Evolutionary conservation across 30 jellyfish, hydroid and myxozoan genomes (phyloP).

Genomic region (Catostylus mosaicus): DNA sequence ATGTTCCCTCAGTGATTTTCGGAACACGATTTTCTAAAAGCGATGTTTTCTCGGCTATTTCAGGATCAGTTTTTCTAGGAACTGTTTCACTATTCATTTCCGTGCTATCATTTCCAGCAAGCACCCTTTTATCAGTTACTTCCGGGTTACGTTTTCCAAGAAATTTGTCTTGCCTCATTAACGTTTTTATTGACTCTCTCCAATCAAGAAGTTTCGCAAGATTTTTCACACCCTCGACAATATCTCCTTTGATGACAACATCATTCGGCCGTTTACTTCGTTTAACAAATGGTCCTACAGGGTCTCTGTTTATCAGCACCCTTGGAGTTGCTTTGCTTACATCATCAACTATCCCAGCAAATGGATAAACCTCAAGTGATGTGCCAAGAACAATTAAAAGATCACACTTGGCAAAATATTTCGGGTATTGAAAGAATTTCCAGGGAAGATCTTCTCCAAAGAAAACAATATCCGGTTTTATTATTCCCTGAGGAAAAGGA

Average conservation of each 20-base stretch:
- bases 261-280: conserved; percentile 50
- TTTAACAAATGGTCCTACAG: conserved; percentile 67
- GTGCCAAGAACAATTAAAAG: conserved; percentile 84
- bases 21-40: too few relatives aligned
- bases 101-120: too few relatives aligned
- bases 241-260: conserved; percentile 65
- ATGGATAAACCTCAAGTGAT: conserved; percentile 84
- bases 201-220: conserved; percentile 46
- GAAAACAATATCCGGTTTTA: conserved; percentile 85
- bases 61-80: too few relatives aligned
- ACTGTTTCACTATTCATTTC: too few relatives aligned
- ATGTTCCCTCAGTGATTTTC: too few relatives aligned
- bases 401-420: conserved; percentile 68
- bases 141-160: neutral
- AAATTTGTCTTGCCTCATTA: neutral
- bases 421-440: conserved; percentile 47
- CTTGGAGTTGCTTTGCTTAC: conserved; percentile 60
- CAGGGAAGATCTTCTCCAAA: conserved; percentile 83
- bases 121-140: neutral
- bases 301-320: conserved; percentile 68
- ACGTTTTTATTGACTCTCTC: conserved; percentile 27
- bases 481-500: conserved; percentile 64
- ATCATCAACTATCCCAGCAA: conserved; percentile 75
- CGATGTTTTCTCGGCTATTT: too few relatives aligned
- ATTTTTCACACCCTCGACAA: conserved; percentile 41